These are phyloP conservation scores for Ophioninae sp. DNA, from an alignment of 2,888 invertebrate species.

Conservation along the genomic window DNA sequence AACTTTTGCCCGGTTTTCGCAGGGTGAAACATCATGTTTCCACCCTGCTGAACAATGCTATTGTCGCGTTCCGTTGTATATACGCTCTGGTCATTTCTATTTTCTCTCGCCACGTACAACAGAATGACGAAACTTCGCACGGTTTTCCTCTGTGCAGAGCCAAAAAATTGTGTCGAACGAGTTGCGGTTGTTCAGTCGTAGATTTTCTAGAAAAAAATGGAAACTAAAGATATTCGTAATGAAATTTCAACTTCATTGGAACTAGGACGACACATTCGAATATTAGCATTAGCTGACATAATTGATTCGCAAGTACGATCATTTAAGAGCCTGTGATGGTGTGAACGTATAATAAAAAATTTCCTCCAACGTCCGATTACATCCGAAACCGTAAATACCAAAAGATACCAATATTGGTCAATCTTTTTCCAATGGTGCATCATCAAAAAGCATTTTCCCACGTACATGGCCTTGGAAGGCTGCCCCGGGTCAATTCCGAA, in stretches of 20 bases:
- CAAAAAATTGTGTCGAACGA: not conserved
- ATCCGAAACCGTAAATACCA: not conserved
- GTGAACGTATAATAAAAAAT: not conserved
- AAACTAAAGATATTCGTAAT: not conserved
- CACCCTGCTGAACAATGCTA: conserved; percentile 65
- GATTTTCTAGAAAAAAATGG: not conserved
- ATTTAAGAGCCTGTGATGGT: not conserved
- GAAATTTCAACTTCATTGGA: not conserved
- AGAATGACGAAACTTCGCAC: conserved; percentile 11
- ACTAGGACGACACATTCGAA: not conserved
- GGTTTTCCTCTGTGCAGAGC: not conserved
- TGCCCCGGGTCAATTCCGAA: not conserved
- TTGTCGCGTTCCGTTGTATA: conserved; percentile 49
- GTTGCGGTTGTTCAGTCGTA: not conserved
- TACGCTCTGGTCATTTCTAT: conserved; percentile 41
- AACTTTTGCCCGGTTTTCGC: conserved; percentile 66
- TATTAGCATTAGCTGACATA: not conserved
- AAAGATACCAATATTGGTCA: not conserved
- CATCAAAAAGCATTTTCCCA: not conserved
- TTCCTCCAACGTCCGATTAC: not conserved
- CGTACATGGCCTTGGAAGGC: not conserved
- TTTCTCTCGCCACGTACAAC: conserved; percentile 14
- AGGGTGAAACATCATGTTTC: conserved; percentile 62
- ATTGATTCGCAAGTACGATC: not conserved
- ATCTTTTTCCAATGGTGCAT: not conserved